Evolutionary conservation across 2,113 vertebrate genomes (phyloP), one percentile per base, ranked within the genome.

Genomic region (Phainopepla nitens): DNA sequence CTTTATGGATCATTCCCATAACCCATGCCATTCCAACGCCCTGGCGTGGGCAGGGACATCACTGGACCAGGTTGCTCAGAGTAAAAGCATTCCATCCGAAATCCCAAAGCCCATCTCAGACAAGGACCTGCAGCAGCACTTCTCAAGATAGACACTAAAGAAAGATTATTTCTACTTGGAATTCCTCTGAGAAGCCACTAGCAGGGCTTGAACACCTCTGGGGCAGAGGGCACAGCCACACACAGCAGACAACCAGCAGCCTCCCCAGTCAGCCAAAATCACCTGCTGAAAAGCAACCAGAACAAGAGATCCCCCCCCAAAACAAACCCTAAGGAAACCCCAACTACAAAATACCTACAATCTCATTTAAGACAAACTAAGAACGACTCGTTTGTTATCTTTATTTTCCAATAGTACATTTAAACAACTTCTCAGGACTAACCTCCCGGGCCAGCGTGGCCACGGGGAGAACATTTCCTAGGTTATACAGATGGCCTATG

Each of bases 381-480:
- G 82, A 62, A 42, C 0, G 1, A 42, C 70, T 79, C 7, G 1
- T 94, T 94, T 93, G 51, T 93, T 57, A 82, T 72, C 47, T 96
- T 90, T 97, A 96, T 97, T 96, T 95, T 91, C 86, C 90, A 91
- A 78, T n/a, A 83, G 64, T 95, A 96, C 96, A 97, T 93, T 96
- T 60, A 89, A 96, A 95, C 95, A 95, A 27, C 58, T 58, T 79
- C 53, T 94, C 82, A 76, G 84, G 54, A 93, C 94, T 93, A 90
- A 89, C 35, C 83, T 93, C 53, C 70, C 19, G 15, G 62, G 90
- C 61, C 69, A 22, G 36, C 22, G 3, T 36, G 89, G 96, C 90
- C 87, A 60, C 61, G 39, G n/a, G 47, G 83, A 71, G 78, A 41
- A 89, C 87, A 87, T 49, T 85, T 75, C 90, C 90, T 70, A 51